phyloP scores from a whole-genome alignment of 1,140 invertebrate species.

The Ostrea denselamellosa region DNA sequence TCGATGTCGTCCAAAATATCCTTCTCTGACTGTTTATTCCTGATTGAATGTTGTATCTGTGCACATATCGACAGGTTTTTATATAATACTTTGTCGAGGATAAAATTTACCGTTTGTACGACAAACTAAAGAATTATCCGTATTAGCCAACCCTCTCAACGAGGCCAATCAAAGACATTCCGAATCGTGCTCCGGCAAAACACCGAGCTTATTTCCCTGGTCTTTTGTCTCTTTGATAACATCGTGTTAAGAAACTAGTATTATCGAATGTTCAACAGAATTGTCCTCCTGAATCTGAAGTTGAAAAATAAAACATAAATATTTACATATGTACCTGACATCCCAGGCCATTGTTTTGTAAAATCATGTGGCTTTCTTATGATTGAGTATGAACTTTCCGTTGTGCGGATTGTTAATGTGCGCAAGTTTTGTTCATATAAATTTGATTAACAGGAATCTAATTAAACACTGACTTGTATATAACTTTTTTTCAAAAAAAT shows the following conservation, averaged over 20 bases:
- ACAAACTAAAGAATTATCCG: slow-evolving; percentile 40
- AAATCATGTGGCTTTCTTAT: no score
- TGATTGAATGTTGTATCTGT: slow-evolving; percentile 18
- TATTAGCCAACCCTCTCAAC: slow-evolving; percentile 5
- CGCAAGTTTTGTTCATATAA: no score
- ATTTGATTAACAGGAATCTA: no score
- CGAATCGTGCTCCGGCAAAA: slow-evolving; percentile 1
- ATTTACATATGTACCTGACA: no score
- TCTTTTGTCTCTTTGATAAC: slow-evolving; percentile 16
- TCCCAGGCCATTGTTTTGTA: no score
- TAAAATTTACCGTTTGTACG: slow-evolving; percentile 25
- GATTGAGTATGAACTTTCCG: no score
- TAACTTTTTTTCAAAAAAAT: no score
- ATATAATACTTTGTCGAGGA: slow-evolving; percentile 41
- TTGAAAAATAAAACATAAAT: no score
- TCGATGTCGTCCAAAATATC: neutral
- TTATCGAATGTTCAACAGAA: no score
- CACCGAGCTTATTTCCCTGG: neutral
- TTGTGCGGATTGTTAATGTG: no score
- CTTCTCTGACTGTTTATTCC: slow-evolving; percentile 39
- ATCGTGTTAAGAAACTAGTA: neutral
- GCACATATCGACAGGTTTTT: slow-evolving; percentile 36
- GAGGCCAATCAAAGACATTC: slow-evolving; percentile 23
- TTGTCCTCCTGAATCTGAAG: no score
- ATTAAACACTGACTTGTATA: no score